A percentile compares a stretch with the other conserved stretches of the same genome.
These are phyloP conservation scores for Sarotherodon lohbergeri DNA, from an alignment of 2,113 vertebrate species.

Conservation along the genomic window DNA sequence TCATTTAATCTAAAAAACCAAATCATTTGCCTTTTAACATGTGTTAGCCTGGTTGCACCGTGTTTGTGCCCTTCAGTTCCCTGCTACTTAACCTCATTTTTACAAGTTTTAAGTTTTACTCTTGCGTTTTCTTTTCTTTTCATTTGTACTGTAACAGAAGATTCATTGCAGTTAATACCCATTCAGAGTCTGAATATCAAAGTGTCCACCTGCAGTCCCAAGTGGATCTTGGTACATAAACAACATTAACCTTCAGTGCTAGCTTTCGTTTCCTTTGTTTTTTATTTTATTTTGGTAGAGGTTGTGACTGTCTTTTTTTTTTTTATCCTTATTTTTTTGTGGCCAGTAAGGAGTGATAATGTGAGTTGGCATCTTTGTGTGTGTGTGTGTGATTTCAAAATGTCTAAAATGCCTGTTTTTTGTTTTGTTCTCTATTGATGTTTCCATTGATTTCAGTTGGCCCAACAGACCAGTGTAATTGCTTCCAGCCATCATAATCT, in stretches of 20 bases:
- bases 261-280: background rate
- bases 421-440: background rate
- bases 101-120: background rate
- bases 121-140: background rate
- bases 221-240: background rate
- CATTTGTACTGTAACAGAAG: background rate
- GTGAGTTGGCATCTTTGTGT: background rate
- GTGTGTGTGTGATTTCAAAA: background rate
- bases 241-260: background rate
- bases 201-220: background rate
- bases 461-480: slow-evolving; percentile 30
- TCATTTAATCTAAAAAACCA: background rate
- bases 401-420: background rate
- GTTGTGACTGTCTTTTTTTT: background rate
- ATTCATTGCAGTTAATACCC: background rate
- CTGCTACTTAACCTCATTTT: background rate
- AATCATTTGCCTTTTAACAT: slow-evolving; percentile 25
- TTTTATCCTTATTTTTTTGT: background rate
- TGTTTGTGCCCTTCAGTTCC: slow-evolving; percentile 16
- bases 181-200: background rate
- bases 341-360: background rate
- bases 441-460: slow-evolving; percentile 2
- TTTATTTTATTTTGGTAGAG: background rate
- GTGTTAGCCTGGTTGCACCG: background rate
- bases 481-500: background rate